Evolutionary conservation across 2,113 vertebrate species (phyloP), one percentile per base, ranked within the genome.

Genomic region (Martes martes): DNA sequence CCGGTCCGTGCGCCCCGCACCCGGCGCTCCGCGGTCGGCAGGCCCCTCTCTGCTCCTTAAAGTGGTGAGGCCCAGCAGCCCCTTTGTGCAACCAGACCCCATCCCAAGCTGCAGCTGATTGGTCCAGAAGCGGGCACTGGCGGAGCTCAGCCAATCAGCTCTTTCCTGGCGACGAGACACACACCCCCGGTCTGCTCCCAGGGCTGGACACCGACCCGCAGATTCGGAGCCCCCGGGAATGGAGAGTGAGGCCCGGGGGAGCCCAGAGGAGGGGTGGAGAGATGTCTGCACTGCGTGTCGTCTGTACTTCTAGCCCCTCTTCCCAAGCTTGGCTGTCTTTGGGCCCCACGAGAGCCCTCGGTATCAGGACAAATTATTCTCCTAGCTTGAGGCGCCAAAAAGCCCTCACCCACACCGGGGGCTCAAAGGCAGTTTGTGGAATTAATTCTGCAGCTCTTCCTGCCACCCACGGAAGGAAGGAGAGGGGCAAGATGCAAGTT

Each of bases 151-250:
- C 21, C 39, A 55, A 63, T 73, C 45, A 33, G 73, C 73, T 73
- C 45, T 81, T 50, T 85, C 36, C n/a, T 55, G 36, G 23, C 26
- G 39, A 78, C 45, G 15, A 33, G 55, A 65, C 33, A 45, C 10
- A 9, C 6, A 36, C 24, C 33, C 6, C 45, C 45, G 45, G 4
- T 6, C 61, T n/a, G 8, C 50, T 65, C 36, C 23, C 39, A 31
- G 33, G 33, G 45, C 39, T 63, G 19, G 31, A 47, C 28, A 6
- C 23, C 5, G n/a, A 61, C 47, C 42, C 16, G 39, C 18, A 19
- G 88, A 33, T 57, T 79, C 11, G 26, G 36, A 14, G 14, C 65
- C 21, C 7, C 4, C 0, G 0, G 45, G 42, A 31, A 67, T 0
- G 11, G 28, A 21, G 21, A 23, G 26, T 11, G 14, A 65, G 59